phyloP scores from a whole-genome alignment of 2,797 vertebrate species.

The Oceanodroma leucorhoa region DNA sequence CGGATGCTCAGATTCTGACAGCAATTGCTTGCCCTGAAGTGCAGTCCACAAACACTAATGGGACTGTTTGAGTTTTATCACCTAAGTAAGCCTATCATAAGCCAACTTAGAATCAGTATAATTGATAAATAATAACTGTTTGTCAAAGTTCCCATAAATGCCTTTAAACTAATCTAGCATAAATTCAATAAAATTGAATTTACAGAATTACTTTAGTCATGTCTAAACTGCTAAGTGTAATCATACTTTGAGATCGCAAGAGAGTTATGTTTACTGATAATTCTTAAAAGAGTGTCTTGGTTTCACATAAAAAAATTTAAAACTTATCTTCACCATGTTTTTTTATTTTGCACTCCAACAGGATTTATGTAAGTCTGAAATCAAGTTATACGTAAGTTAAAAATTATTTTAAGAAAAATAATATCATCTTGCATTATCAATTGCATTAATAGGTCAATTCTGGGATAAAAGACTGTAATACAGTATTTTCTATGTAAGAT shows the following conservation, averaged over 20 bases:
- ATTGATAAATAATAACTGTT: neutral
- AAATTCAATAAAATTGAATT: neutral
- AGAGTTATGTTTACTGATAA: neutral
- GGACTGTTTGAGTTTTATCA: neutral
- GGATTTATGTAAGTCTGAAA: neutral
- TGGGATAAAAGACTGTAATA: neutral
- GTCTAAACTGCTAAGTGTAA: neutral
- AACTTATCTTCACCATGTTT: neutral
- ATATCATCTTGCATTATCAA: neutral
- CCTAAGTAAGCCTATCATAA: neutral
- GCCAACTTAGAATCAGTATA: neutral
- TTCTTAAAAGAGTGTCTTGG: neutral
- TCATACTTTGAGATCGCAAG: neutral
- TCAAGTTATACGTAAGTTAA: neutral
- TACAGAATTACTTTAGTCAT: neutral
- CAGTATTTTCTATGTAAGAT: neutral
- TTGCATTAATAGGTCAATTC: neutral
- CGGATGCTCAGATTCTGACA: neutral
- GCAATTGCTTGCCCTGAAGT: neutral
- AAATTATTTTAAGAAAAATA: neutral
- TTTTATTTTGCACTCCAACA: neutral
- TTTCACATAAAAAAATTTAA: neutral
- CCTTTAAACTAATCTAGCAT: neutral
- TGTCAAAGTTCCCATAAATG: neutral
- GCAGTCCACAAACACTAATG: neutral